phyloP scores from a whole-genome alignment of 2,113 vertebrate species.

The Ammodytes marinus region DNA sequence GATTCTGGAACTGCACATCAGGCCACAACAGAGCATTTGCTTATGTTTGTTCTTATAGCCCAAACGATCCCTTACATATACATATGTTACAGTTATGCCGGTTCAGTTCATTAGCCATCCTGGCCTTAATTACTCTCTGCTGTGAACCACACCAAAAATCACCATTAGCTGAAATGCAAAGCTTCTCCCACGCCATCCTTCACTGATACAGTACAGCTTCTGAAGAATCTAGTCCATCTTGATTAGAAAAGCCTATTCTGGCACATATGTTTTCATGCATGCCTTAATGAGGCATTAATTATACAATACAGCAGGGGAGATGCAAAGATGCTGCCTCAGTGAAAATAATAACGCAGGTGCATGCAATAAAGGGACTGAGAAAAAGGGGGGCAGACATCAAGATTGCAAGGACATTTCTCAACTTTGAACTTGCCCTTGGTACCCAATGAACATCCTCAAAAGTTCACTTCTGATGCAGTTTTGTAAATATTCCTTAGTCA shows the following conservation, averaged over 20 bases:
- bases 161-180: constrained; percentile 13
- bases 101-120: constrained; percentile 53
- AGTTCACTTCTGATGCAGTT: constrained; percentile 33
- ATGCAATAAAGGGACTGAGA: constrained; percentile 31
- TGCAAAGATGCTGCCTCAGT: constrained; percentile 73
- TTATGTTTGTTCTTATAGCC: constrained; percentile 11
- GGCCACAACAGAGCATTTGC: background rate
- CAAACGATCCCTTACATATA: constrained; percentile 12
- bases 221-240: constrained; percentile 74
- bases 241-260: constrained; percentile 68
- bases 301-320: constrained; percentile 69
- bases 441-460: constrained; percentile 34
- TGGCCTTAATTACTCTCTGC: constrained; percentile 64
- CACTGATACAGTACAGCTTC: constrained; percentile 68
- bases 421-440: constrained; percentile 65
- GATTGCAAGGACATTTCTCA: constrained; percentile 60
- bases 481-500: constrained; percentile 55
- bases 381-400: constrained; percentile 24
- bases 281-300: constrained; percentile 83
- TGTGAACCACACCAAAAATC: constrained; percentile 32
- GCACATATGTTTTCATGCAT: constrained; percentile 74
- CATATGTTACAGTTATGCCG: constrained; percentile 19
- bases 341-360: constrained; percentile 63
- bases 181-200: constrained; percentile 18
- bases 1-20: background rate